A percentile compares a stretch with the other conserved stretches of the same genome.
Conservation (phyloP, 2,888 invertebrate species). For the Bimastos eiseni region DNA sequence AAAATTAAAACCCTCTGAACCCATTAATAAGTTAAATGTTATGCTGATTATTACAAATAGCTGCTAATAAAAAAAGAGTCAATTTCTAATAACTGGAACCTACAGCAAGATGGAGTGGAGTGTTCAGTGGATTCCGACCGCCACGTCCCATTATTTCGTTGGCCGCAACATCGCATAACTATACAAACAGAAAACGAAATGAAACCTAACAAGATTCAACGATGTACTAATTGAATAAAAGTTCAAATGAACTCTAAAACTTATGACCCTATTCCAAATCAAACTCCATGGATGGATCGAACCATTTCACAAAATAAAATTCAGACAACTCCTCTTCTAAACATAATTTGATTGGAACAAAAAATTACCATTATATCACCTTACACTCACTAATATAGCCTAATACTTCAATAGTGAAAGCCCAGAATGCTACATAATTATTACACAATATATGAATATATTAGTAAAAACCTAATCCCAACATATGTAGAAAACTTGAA, state of each 20-base stretch:
- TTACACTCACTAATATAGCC: not conserved
- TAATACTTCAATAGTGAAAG: not conserved
- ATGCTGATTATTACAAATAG: not conserved
- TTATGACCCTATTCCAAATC: not conserved
- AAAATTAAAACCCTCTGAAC: not conserved
- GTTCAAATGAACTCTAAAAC: not conserved
- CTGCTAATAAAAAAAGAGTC: not conserved
- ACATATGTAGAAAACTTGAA: not conserved
- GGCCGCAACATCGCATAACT: slow-evolving; percentile 58
- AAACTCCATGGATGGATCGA: not conserved
- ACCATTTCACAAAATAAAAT: not conserved
- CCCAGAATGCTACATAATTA: not conserved
- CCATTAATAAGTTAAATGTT: not conserved
- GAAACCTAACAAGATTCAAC: not conserved
- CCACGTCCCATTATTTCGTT: slow-evolving; percentile 53
- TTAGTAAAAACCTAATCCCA: not conserved
- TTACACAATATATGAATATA: not conserved
- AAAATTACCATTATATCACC: not conserved
- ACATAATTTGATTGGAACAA: too few species aligned
- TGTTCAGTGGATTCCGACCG: slow-evolving; percentile 60
- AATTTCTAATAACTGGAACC: slow-evolving; percentile 43
- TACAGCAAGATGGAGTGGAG: slow-evolving; percentile 69
- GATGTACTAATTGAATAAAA: slow-evolving; percentile 13
- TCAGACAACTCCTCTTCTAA: not conserved
- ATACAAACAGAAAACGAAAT: slow-evolving; percentile 38